A percentile compares a stretch with the other conserved stretches of the same genome.
These are phyloP conservation scores for Notothenia rossii DNA, from an alignment of 2,113 vertebrate species.

Conservation along the genomic window DNA sequence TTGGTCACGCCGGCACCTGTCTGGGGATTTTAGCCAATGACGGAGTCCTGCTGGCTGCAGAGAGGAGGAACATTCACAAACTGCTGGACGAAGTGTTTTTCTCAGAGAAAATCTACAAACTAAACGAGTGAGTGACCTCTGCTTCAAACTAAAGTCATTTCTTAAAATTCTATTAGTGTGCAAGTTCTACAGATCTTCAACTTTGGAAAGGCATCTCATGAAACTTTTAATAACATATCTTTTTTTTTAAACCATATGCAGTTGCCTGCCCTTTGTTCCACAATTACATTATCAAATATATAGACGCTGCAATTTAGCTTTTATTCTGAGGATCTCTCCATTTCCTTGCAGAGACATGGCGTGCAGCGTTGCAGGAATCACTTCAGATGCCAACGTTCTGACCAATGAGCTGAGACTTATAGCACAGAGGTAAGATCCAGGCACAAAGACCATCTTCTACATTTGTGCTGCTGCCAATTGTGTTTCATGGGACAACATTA, in stretches of 20 bases:
- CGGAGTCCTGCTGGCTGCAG: constrained; percentile 45
- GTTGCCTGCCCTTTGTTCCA: background rate
- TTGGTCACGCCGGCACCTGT: constrained; percentile 49
- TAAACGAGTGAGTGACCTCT: constrained; percentile 40
- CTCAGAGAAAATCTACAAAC: constrained; percentile 56
- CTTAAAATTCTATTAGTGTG: background rate
- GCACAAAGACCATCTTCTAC: accelerated
- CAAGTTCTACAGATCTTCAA: background rate
- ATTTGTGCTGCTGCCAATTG: background rate
- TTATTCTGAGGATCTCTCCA: background rate
- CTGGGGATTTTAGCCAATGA: constrained; percentile 49
- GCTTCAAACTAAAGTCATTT: too few species aligned
- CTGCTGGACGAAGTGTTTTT: constrained; percentile 51
- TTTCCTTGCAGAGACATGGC: constrained; percentile 38
- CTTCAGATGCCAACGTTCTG: constrained; percentile 49
- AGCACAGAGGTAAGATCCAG: constrained; percentile 37
- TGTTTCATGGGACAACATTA: background rate
- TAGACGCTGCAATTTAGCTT: too few species aligned
- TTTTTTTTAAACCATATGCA: background rate
- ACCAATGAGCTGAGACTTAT: constrained; percentile 48
- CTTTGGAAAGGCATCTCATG: background rate
- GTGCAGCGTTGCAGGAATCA: constrained; percentile 53
- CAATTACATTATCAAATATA: background rate
- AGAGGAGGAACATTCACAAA: constrained; percentile 56
- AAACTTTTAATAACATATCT: too few species aligned